Percentiles rank a stretch among this genome's conserved stretches.
Conservation (phyloP, 2,888 invertebrate species). For the Ariolimax columbianus region DNA sequence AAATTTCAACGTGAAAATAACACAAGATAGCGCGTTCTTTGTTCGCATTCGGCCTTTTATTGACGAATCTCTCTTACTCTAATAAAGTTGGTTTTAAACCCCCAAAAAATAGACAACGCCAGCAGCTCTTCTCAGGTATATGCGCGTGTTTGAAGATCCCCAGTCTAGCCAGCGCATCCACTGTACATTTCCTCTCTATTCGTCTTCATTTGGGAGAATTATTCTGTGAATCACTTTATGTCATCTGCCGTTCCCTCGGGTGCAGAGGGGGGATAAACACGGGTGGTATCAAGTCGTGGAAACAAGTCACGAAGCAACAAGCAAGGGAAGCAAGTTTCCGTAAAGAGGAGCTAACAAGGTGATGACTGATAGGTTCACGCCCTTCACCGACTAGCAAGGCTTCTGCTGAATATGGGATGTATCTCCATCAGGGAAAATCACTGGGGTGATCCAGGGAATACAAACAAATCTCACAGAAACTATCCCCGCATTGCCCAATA, state of each 20-base stretch:
- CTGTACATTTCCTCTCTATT: neutral
- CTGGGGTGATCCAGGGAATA: neutral
- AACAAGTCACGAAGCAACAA: neutral
- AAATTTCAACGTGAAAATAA: too few species aligned
- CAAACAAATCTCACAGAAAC: too few species aligned
- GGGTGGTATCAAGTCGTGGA: slow-evolving; percentile 1
- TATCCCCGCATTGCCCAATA: too few species aligned
- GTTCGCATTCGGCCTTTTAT: too few species aligned
- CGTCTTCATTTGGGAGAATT: neutral
- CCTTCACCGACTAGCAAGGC: neutral
- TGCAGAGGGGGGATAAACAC: slow-evolving; percentile 16
- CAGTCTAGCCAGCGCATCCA: neutral
- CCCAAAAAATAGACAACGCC: too few species aligned
- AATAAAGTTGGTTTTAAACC: too few species aligned
- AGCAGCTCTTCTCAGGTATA: neutral
- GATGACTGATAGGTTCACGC: neutral
- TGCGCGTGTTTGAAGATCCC: neutral
- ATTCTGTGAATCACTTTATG: neutral
- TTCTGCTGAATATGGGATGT: neutral
- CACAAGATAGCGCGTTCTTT: too few species aligned
- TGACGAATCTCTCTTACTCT: too few species aligned
- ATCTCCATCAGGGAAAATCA: neutral
- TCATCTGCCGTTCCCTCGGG: neutral
- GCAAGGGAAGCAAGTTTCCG: slow-evolving; percentile 24
- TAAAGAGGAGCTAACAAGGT: slow-evolving; percentile 19